Evolutionary conservation across 2,888 invertebrate genomes (phyloP), one percentile per base, ranked within the genome.

Genomic region (Thecocarcelia acutangulata): DNA sequence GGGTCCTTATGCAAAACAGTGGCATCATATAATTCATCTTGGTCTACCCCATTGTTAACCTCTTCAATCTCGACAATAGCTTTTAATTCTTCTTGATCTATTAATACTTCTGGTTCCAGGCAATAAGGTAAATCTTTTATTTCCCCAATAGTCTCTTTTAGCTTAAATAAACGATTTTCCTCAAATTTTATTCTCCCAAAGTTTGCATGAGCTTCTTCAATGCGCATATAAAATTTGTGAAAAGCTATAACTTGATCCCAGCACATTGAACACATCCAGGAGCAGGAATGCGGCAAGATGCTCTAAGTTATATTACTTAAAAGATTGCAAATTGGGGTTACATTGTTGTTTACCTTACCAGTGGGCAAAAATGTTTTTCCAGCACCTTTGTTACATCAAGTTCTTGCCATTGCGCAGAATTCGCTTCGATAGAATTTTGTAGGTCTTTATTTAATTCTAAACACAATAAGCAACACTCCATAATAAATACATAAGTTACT

Each of bases 161-260:
- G n/a, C n/a, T n/a, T n/a, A n/a, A n/a, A n/a, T 58, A 28, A 13
- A 21, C 15, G 24, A 44, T 33, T 56, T 69, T 58, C n/a, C 28
- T 77, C 77, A n/a, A 50, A 6, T 77, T 77, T 77, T 44, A 78
- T 50, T 40, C 33, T 52, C 1, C 42, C 28, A 72, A 64, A 52
- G 44, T 78, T 63, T 6, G 44, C 17, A 44, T 80, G 80, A 12
- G 69, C 68, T 21, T 58, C 56, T 44, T 74, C 80, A 54, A 74
- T 37, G 9, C 74, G 74, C 17, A 59, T 28, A 56, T 79, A 79
- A 12, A 79, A 79, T 46, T 79, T 72, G n/a, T 79, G 66, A 54
- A 79, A 79, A 17, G 21, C 15, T 13, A 68, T 11, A 15, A 79
- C 33, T 13, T 54, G 52, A 9, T 59, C 19, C 78, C 78, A 79